phyloP scores from a whole-genome alignment of 2,888 invertebrate genomes.

The Eurois occulta region DNA sequence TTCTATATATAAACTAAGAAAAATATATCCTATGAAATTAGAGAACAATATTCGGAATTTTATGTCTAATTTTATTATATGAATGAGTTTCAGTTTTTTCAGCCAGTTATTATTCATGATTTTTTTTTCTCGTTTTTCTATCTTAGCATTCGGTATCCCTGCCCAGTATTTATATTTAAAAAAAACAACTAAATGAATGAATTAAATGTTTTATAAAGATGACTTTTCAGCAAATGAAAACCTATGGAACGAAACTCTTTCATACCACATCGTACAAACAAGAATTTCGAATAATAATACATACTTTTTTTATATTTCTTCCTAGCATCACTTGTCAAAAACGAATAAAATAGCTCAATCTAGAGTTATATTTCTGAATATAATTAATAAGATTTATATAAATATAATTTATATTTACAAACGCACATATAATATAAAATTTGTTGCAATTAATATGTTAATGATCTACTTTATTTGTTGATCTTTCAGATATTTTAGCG shows the following conservation, averaged over 20 bases:
- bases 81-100: slow-evolving; percentile 37
- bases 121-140: neutral
- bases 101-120: neutral
- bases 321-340: slow-evolving; percentile 53
- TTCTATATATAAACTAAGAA: neutral
- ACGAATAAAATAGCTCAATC: slow-evolving; percentile 60
- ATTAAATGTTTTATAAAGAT: neutral
- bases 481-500: slow-evolving; percentile 72
- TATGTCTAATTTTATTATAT: slow-evolving; percentile 19
- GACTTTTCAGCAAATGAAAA: neutral
- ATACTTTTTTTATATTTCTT: slow-evolving; percentile 19
- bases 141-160: neutral
- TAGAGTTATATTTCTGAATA: slow-evolving; percentile 42
- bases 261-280: slow-evolving; percentile 46
- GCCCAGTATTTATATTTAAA: neutral
- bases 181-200: no score
- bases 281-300: slow-evolving; percentile 39
- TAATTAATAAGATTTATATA: slow-evolving; percentile 19
- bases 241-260: slow-evolving; percentile 30
- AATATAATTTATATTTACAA: slow-evolving; percentile 36
- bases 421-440: slow-evolving; percentile 29
- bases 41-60: slow-evolving; percentile 31
- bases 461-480: slow-evolving; percentile 70
- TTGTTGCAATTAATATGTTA: slow-evolving; percentile 51
- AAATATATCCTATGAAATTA: slow-evolving; percentile 23